Evolutionary conservation across 2,113 vertebrate species (phyloP).

Genomic region (Odontophorus gujanensis): DNA sequence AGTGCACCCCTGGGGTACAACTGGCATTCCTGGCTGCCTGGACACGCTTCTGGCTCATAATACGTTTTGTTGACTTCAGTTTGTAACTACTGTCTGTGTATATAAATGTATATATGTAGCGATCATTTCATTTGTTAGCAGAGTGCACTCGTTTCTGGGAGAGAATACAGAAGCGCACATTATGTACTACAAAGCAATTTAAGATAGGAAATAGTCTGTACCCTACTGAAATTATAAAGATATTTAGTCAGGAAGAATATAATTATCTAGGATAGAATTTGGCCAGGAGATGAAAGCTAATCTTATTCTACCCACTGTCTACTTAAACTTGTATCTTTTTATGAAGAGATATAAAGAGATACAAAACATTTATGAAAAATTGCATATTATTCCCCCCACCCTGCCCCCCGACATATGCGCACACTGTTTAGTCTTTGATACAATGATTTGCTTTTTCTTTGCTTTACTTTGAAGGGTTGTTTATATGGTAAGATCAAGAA

Average conservation of each 20-base stretch:
- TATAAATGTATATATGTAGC: neutral
- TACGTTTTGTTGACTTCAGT: neutral
- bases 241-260: conserved; percentile 47
- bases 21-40: neutral
- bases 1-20: neutral
- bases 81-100: neutral
- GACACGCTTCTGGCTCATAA: neutral
- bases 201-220: conserved; percentile 45
- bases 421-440: neutral
- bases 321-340: neutral
- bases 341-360: neutral
- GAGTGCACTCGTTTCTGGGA: neutral
- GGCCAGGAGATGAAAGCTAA: conserved; percentile 37
- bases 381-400: neutral
- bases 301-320: conserved; percentile 5
- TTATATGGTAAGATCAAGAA: neutral
- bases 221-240: conserved; percentile 20
- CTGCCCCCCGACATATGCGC: neutral
- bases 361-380: neutral
- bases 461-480: neutral
- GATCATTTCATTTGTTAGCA: neutral
- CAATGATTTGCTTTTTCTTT: neutral
- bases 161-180: neutral
- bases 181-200: neutral
- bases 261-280: conserved; percentile 45